Conservation (phyloP, 92 coral and sea anemone genomes). For the Anthopleura xanthogrammica region DNA sequence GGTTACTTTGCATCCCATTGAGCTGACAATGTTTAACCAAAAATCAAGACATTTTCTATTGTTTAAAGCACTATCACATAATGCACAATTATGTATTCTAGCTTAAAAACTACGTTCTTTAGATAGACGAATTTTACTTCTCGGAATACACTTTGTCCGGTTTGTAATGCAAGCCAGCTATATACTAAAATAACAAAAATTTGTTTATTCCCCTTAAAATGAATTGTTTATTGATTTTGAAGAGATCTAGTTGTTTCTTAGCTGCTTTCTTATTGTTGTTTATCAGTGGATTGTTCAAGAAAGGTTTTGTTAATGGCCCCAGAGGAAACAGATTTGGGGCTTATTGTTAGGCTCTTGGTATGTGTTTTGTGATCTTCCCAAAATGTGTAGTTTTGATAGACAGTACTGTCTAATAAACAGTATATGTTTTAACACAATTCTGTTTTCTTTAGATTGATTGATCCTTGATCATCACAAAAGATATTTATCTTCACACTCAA, state of each 20-base stretch:
- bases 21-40: background rate
- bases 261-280: background rate
- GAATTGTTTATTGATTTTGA: background rate
- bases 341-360: background rate
- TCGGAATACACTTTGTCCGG: background rate
- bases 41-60: background rate
- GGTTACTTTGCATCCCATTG: background rate
- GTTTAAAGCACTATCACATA: background rate
- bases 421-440: background rate
- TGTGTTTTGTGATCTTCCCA: background rate
- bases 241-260: background rate
- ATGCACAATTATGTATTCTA: background rate
- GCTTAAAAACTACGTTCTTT: background rate
- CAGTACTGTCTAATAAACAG: background rate
- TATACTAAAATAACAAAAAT: background rate
- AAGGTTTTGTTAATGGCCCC: background rate
- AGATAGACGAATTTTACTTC: background rate
- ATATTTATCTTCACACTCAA: slow-evolving; percentile 5
- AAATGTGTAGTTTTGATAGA: background rate
- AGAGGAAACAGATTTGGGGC: background rate
- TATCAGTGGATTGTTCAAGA: background rate
- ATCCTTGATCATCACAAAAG: background rate
- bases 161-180: background rate
- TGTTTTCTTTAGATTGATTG: background rate
- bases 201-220: background rate